phyloP scores from a whole-genome alignment of 2,113 vertebrate genomes.

The Oxyura jamaicensis region DNA sequence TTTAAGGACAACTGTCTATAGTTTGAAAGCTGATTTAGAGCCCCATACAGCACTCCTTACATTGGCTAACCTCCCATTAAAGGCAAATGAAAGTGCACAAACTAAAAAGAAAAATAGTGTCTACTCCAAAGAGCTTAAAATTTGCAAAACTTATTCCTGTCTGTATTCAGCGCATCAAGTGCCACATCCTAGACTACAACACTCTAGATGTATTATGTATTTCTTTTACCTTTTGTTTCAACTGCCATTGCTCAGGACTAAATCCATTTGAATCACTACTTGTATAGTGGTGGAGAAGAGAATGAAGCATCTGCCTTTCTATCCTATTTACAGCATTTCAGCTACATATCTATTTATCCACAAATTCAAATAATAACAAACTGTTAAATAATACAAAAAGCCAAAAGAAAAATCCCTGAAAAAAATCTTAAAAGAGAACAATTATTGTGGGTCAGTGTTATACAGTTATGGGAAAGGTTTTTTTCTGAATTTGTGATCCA shows the following conservation, averaged over 20 bases:
- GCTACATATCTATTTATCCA: not conserved
- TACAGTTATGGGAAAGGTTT: not conserved
- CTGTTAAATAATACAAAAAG: not conserved
- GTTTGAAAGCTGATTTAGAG: slow-evolving; percentile 29
- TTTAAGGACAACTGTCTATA: slow-evolving; percentile 2
- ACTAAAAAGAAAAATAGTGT: not conserved
- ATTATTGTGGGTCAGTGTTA: not conserved
- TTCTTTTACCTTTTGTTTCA: not conserved
- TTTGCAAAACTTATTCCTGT: not conserved
- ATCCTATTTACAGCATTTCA: not conserved
- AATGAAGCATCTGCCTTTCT: not conserved
- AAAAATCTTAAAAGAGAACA: not conserved
- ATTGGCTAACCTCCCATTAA: not conserved
- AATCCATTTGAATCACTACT: not conserved
- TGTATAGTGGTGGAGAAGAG: not conserved
- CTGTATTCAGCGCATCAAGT: not conserved
- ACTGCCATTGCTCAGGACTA: not conserved
- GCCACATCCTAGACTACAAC: not conserved
- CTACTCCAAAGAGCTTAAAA: not conserved
- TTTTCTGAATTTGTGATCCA: not conserved
- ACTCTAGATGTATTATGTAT: not conserved
- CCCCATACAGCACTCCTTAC: not conserved
- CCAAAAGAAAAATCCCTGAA: not conserved
- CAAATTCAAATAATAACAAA: not conserved
- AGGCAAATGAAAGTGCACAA: not conserved